phyloP scores from a whole-genome alignment of 2,888 invertebrate species.

The Cantharis nigra region DNA sequence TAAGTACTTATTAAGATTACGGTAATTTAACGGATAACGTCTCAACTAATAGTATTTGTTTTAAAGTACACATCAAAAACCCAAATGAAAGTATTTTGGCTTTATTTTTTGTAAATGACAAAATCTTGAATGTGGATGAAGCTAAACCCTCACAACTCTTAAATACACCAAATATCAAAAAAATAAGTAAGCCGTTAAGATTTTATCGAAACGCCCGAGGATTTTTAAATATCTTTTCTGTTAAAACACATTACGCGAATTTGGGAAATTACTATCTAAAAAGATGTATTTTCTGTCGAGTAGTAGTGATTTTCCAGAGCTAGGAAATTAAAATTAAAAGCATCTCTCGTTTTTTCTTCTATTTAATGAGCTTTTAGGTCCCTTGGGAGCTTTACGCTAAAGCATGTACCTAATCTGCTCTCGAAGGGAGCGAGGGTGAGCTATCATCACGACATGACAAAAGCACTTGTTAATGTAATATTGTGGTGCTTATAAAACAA shows the following conservation, averaged over 20 bases:
- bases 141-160: not conserved
- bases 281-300: not conserved
- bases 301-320: not conserved
- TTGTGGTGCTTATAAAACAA: not conserved
- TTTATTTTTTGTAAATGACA: not conserved
- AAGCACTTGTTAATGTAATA: not conserved
- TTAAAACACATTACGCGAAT: not conserved
- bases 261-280: not conserved
- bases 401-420: not conserved
- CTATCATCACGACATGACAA: not conserved
- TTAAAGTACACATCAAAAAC: conserved; percentile 21
- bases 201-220: not conserved
- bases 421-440: not conserved
- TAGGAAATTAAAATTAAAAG: not conserved
- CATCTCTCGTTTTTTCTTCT: not conserved
- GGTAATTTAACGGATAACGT: conserved; percentile 27
- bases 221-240: not conserved
- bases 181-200: not conserved
- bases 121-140: not conserved
- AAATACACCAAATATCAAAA: not conserved
- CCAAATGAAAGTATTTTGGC: not conserved
- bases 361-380: not conserved
- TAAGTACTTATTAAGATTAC: conserved; percentile 31
- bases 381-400: not conserved
- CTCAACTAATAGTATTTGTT: conserved; percentile 26